Percentiles rank a stretch among this genome's conserved stretches.
Conservation (phyloP, 2,888 invertebrate species). For the Polymixis lichenea region DNA sequence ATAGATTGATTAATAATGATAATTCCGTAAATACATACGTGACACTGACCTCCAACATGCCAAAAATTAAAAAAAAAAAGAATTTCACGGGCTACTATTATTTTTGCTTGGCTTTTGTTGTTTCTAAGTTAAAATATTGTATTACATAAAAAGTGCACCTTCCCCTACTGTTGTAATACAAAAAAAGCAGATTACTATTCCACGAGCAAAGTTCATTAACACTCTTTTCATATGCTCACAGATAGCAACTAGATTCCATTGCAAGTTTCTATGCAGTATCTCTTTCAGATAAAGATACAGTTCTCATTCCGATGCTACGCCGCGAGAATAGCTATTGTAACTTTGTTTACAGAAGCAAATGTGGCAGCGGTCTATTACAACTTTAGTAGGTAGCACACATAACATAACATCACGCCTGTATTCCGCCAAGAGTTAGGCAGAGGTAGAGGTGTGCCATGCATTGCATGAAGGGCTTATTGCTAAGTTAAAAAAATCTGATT, state of each 20-base stretch:
- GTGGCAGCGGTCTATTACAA: not conserved
- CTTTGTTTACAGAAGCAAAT: constrained; percentile 26
- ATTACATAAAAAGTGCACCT: not conserved
- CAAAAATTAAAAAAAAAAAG: no score
- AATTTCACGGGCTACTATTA: no score
- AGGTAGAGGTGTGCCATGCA: not conserved
- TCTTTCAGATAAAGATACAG: constrained; percentile 18
- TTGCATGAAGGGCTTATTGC: no score
- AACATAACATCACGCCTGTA: not conserved
- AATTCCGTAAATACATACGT: no score
- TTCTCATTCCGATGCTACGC: constrained; percentile 53
- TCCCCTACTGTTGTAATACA: not conserved
- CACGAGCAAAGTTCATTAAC: constrained; percentile 35
- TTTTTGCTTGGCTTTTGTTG: not conserved
- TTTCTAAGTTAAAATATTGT: not conserved
- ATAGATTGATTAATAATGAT: no score
- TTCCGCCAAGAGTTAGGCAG: not conserved
- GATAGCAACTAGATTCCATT: constrained; percentile 44
- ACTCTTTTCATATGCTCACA: constrained; percentile 27
- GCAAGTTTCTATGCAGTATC: constrained; percentile 50
- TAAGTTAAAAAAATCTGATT: no score
- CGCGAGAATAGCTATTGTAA: constrained; percentile 47
- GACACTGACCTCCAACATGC: no score
- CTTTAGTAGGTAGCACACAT: not conserved
- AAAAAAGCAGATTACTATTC: constrained; percentile 43